A percentile compares a stretch with the other conserved stretches of the same genome.
These are phyloP conservation scores for Ostrea edulis DNA, from an alignment of 1,140 invertebrate species.

Conservation along the genomic window DNA sequence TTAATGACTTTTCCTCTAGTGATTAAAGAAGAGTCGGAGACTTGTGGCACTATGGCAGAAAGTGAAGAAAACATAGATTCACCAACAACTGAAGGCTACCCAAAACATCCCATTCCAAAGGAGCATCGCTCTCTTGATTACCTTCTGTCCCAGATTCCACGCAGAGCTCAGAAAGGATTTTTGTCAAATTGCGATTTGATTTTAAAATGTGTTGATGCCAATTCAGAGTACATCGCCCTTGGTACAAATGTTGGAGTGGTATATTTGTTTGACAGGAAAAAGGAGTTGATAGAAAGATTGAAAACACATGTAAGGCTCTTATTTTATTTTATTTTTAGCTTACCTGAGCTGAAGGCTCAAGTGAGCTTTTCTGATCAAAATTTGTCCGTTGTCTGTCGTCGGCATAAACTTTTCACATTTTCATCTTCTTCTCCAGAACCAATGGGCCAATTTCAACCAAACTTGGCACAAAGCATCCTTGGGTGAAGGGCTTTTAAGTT, in stretches of 20 bases:
- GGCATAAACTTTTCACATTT: too few relatives aligned
- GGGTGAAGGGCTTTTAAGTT: too few relatives aligned
- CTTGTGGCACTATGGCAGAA: not conserved
- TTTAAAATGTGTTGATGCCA: slow-evolving; percentile 90
- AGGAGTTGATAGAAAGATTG: slow-evolving; percentile 87
- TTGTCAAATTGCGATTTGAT: slow-evolving; percentile 86
- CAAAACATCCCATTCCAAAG: slow-evolving; percentile 68
- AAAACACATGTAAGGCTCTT: slow-evolving; percentile 86
- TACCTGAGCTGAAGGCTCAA: too few relatives aligned
- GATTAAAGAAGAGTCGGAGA: not conserved
- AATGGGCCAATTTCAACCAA: too few relatives aligned
- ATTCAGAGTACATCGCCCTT: slow-evolving; percentile 89
- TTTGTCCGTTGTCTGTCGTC: too few relatives aligned
- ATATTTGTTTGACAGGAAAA: slow-evolving; percentile 91
- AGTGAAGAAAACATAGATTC: not conserved
- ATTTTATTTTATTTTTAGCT: too few relatives aligned
- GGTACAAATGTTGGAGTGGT: slow-evolving; percentile 92
- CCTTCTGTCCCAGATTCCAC: slow-evolving; percentile 89
- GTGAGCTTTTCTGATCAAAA: too few relatives aligned
- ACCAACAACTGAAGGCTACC: not conserved
- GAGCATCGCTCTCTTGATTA: slow-evolving; percentile 91
- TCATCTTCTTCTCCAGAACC: too few relatives aligned
- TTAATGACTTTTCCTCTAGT: not conserved
- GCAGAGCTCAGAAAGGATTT: slow-evolving; percentile 88
- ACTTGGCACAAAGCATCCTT: too few relatives aligned